phyloP scores from a whole-genome alignment of 2,888 invertebrate genomes.

The Sussaba pulchella region DNA sequence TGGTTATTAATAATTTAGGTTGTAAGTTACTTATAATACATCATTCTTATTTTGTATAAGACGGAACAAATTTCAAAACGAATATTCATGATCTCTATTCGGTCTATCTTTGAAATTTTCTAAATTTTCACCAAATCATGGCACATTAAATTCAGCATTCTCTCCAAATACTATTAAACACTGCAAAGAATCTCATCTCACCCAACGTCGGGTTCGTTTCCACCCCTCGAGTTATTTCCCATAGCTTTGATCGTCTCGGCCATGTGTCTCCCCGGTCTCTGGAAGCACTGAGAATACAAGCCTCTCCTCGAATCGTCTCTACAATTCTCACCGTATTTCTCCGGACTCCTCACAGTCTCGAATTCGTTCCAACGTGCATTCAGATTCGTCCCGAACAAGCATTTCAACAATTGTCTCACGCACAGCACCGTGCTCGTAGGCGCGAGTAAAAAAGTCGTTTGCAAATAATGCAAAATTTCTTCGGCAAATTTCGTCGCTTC shows the following conservation, averaged over 20 bases:
- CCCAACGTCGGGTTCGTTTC: slow-evolving; percentile 78
- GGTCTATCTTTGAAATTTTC: too few species aligned
- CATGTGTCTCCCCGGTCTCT: slow-evolving; percentile 78
- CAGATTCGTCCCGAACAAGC: slow-evolving; percentile 92
- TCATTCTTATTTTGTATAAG: too few species aligned
- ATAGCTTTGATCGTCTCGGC: slow-evolving; percentile 79
- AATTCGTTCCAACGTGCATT: slow-evolving; percentile 84
- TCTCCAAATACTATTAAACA: too few species aligned
- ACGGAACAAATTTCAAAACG: too few species aligned
- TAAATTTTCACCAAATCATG: too few species aligned
- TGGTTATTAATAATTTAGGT: too few species aligned
- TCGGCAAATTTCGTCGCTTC: slow-evolving; percentile 92
- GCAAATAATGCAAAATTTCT: slow-evolving; percentile 91
- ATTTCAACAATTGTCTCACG: slow-evolving; percentile 91
- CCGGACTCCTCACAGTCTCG: slow-evolving; percentile 67
- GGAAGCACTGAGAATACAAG: slow-evolving; percentile 80
- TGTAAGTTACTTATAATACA: too few species aligned
- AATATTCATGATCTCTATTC: too few species aligned
- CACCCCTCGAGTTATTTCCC: slow-evolving; percentile 79
- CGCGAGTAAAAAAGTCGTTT: slow-evolving; percentile 89
- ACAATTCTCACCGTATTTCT: slow-evolving; percentile 26
- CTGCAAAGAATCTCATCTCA: slow-evolving; percentile 56
- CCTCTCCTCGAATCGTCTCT: slow-evolving; percentile 68
- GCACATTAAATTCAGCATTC: too few species aligned
- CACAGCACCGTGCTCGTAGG: slow-evolving; percentile 90